A percentile compares a stretch with the other conserved stretches of the same genome.
These are phyloP conservation scores for Matsumyia berberina DNA, from an alignment of 2,888 invertebrate species.

Conservation along the genomic window DNA sequence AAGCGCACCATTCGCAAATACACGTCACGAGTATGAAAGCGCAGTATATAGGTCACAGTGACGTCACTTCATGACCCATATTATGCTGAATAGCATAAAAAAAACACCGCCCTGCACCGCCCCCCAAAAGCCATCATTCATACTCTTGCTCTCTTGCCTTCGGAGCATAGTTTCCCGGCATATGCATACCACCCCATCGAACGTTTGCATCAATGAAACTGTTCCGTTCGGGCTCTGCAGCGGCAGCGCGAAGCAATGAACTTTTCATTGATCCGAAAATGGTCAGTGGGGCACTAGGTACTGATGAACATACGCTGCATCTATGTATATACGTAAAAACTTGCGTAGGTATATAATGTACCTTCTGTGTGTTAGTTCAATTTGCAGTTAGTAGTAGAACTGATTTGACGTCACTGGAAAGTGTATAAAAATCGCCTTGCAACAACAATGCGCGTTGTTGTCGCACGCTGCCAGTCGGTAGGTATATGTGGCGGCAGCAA, in stretches of 20 bases:
- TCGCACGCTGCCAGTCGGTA: slow-evolving; percentile 39
- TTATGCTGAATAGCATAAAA: slow-evolving; percentile 60
- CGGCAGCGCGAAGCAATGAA: slow-evolving; percentile 76
- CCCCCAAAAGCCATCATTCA: slow-evolving; percentile 62
- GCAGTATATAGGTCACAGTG: slow-evolving; percentile 71
- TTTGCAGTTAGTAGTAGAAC: slow-evolving; percentile 44
- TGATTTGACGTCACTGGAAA: slow-evolving; percentile 69
- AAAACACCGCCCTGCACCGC: slow-evolving; percentile 1
- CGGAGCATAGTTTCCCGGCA: slow-evolving; percentile 46
- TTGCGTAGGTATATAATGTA: slow-evolving; percentile 62
- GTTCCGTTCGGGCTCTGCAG: slow-evolving; percentile 42
- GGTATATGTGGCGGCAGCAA: slow-evolving; percentile 51
- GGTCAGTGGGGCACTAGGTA: slow-evolving; percentile 75
- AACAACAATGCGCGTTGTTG: slow-evolving; percentile 61
- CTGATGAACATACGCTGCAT: slow-evolving; percentile 47
- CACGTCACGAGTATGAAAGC: slow-evolving; percentile 42
- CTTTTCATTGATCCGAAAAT: slow-evolving; percentile 77
- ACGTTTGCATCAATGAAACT: slow-evolving; percentile 74
- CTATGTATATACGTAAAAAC: slow-evolving; percentile 50
- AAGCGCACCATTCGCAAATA: slow-evolving; percentile 19
- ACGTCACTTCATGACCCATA: slow-evolving; percentile 73
- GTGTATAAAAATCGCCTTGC: slow-evolving; percentile 48
- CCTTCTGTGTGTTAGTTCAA: slow-evolving; percentile 17
- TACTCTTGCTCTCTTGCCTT: slow-evolving; percentile 50
- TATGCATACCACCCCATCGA: slow-evolving; percentile 37